These are phyloP conservation scores for Karalla daura DNA, from an alignment of 2,797 vertebrate species.

Conservation along the genomic window DNA sequence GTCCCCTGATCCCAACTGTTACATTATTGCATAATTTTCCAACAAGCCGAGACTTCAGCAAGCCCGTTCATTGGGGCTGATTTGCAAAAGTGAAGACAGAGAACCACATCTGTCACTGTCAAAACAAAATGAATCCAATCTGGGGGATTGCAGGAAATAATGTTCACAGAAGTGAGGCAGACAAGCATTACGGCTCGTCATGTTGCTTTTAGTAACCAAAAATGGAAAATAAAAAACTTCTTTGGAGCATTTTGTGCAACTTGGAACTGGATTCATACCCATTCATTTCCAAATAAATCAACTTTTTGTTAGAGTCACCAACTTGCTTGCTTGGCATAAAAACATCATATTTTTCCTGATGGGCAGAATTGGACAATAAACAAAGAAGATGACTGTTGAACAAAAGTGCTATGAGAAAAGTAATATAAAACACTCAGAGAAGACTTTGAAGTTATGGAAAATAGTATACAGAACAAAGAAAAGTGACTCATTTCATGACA, in stretches of 20 bases:
- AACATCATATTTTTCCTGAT: background rate
- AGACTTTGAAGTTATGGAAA: too few species aligned
- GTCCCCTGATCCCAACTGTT: background rate
- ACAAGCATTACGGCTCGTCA: too few species aligned
- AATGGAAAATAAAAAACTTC: too few species aligned
- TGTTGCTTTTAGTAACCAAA: too few species aligned
- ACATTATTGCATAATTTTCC: background rate
- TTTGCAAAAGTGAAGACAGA: background rate
- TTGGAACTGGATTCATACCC: background rate
- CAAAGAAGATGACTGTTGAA: slow-evolving; percentile 1
- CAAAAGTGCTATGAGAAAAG: background rate
- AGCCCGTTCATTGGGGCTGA: background rate
- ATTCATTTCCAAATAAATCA: background rate
- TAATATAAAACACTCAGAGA: too few species aligned
- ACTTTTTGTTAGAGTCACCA: background rate
- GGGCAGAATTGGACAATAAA: slow-evolving; percentile 3
- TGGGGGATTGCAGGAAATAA: too few species aligned
- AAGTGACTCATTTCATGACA: background rate
- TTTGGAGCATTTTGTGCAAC: too few species aligned
- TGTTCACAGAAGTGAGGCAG: too few species aligned
- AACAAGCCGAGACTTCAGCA: too few species aligned
- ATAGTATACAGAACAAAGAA: background rate
- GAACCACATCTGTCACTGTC: background rate
- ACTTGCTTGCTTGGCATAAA: background rate
- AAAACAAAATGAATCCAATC: too few species aligned